Conservation (phyloP, 2,113 vertebrate genomes). For the Circaetus gallicus region DNA sequence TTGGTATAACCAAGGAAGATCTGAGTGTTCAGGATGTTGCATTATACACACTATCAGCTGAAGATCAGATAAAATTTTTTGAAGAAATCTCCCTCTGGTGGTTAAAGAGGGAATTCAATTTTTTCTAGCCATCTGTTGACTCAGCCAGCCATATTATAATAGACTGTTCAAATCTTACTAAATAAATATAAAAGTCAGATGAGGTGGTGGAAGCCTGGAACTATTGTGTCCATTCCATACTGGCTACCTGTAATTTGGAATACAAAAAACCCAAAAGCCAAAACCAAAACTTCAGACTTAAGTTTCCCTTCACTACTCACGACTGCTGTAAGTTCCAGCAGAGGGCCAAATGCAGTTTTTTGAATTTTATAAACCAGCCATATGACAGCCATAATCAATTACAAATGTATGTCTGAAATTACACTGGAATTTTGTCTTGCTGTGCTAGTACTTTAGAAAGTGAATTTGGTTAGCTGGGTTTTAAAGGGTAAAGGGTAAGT, state of each 20-base stretch:
- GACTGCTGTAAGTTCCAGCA: neutral
- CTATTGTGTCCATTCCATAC: neutral
- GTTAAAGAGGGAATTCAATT: neutral
- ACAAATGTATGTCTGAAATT: neutral
- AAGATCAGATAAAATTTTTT: neutral
- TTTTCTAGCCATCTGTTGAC: neutral
- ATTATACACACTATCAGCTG: neutral
- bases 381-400: neutral
- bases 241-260: neutral
- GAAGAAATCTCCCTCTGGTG: constrained; percentile 9
- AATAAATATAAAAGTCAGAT: neutral
- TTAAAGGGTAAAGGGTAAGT: neutral
- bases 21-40: neutral
- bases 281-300: neutral
- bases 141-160: neutral
- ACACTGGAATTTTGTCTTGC: neutral
- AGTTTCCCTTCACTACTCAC: neutral
- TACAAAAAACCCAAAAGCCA: neutral
- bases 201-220: neutral
- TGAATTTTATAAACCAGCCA: neutral
- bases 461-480: neutral
- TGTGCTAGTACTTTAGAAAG: neutral
- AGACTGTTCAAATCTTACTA: neutral
- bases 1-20: neutral
- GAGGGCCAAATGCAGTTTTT: neutral